phyloP scores from a whole-genome alignment of 1,140 invertebrate genomes.

The Tribolium castaneum region DNA sequence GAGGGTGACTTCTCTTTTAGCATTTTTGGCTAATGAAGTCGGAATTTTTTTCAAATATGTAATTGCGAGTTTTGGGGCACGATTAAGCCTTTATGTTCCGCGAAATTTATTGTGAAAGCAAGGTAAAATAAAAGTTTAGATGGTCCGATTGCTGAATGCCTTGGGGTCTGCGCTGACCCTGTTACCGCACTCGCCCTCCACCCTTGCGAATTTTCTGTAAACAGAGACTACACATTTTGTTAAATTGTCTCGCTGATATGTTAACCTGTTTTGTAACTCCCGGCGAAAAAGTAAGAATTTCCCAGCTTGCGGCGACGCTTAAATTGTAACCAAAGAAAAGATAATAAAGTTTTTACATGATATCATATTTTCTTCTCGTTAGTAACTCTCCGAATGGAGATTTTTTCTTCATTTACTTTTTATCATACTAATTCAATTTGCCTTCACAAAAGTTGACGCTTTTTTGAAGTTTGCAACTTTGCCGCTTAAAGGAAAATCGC shows the following conservation, averaged over 20 bases:
- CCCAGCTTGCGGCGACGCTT: background rate
- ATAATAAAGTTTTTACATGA: background rate
- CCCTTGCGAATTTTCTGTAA: background rate
- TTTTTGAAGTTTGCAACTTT: background rate
- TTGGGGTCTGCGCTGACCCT: slow-evolving; percentile 13
- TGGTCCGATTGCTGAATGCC: slow-evolving; percentile 7
- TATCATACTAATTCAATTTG: slow-evolving; percentile 10
- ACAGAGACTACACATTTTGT: background rate
- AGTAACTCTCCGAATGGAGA: background rate
- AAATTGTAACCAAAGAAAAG: background rate
- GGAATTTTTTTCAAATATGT: background rate
- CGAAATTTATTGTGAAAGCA: background rate
- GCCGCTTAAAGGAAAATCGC: background rate
- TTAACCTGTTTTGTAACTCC: background rate
- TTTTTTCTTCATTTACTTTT: background rate
- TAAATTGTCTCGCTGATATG: slow-evolving; percentile 5
- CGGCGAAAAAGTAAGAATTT: slow-evolving; percentile 3
- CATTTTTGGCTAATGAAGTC: background rate
- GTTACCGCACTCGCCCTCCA: background rate
- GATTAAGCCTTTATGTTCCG: background rate
- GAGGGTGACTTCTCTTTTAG: background rate
- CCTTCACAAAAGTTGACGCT: background rate
- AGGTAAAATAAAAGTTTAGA: slow-evolving; percentile 18
- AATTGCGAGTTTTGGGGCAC: background rate
- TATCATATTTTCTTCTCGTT: slow-evolving; percentile 5